phyloP scores from a whole-genome alignment of 2,113 vertebrate genomes.

The Struthio camelus region DNA sequence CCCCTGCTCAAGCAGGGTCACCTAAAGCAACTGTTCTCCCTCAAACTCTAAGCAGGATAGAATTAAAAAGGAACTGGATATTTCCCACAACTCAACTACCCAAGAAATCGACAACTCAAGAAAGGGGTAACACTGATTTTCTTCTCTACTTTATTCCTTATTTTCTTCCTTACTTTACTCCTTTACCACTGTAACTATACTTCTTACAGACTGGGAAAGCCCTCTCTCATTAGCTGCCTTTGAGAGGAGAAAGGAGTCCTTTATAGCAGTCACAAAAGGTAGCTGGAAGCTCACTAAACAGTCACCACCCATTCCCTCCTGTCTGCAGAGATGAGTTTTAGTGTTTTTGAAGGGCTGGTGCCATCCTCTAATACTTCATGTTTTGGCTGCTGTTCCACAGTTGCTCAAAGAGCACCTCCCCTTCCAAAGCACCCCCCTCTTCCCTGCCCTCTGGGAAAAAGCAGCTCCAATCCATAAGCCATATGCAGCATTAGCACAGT shows the following conservation, averaged over 20 bases:
- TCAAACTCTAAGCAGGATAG: neutral
- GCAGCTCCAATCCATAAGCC: neutral
- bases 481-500: neutral
- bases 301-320: neutral
- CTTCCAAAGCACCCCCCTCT: neutral
- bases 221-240: neutral
- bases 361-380: neutral
- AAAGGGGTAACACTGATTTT: neutral
- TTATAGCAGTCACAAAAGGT: neutral
- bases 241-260: neutral
- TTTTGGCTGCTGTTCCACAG: neutral
- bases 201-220: neutral
- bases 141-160: neutral
- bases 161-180: neutral
- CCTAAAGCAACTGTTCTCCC: neutral
- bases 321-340: neutral
- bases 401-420: neutral
- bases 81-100: neutral
- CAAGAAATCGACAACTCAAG: neutral
- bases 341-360: neutral
- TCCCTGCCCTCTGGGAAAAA: neutral
- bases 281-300: neutral
- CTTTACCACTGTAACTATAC: neutral
- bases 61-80: neutral
- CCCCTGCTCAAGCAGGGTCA: too few species aligned